Percentiles rank a stretch among this genome's conserved stretches.
Evolutionary conservation across 2,113 vertebrate species (phyloP).

Genomic region (Osmerus eperlanus): DNA sequence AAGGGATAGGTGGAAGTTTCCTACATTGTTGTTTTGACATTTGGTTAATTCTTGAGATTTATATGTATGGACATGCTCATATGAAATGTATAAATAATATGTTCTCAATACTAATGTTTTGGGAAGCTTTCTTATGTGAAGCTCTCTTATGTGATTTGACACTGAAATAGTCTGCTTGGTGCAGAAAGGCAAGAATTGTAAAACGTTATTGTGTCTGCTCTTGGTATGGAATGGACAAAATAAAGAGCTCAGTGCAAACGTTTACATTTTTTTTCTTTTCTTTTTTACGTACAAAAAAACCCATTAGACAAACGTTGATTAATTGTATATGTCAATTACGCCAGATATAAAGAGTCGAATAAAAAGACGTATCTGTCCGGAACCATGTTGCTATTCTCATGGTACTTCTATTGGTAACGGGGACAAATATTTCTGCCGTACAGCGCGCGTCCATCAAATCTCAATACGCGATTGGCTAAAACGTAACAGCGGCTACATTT

Average conservation of each 20-base stretch:
- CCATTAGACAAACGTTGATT: too few species aligned
- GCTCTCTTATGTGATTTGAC: constrained; percentile 22
- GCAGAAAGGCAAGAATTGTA: constrained; percentile 32
- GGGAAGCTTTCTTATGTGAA: constrained; percentile 36
- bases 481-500: too few species aligned
- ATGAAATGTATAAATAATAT: neutral
- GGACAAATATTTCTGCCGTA: too few species aligned
- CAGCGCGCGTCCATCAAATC: too few species aligned
- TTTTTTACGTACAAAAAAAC: too few species aligned
- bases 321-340: too few species aligned
- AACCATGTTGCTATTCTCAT: too few species aligned
- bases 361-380: too few species aligned
- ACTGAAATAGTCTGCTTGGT: constrained; percentile 41
- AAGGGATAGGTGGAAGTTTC: neutral
- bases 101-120: constrained; percentile 1
- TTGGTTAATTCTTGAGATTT: constrained; percentile 6
- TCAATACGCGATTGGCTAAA: too few species aligned
- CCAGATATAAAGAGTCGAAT: too few species aligned
- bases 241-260: constrained; percentile 21
- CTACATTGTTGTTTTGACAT: constrained; percentile 13
- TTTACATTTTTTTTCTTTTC: too few species aligned
- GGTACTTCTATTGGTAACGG: too few species aligned
- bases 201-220: constrained; percentile 19
- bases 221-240: constrained; percentile 41
- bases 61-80: constrained; percentile 30